A percentile compares a stretch with the other conserved stretches of the same genome.
Evolutionary conservation across 2,888 invertebrate genomes (phyloP).

Genomic region (Scaptomyza parva): DNA sequence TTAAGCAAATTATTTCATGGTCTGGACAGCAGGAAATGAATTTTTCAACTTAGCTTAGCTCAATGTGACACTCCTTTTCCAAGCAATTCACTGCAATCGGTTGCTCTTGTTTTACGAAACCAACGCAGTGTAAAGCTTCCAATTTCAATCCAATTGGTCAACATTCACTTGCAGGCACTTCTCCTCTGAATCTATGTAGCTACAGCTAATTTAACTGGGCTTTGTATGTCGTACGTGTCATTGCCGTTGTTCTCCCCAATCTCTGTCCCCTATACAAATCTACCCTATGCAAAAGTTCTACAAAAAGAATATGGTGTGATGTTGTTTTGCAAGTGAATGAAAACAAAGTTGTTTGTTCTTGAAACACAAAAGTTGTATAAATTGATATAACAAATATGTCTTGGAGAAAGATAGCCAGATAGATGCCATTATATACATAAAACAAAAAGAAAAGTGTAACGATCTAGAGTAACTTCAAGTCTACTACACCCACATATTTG

Average conservation of each 20-base stretch:
- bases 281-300: not conserved
- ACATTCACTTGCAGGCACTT: conserved; percentile 19
- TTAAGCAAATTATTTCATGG: conserved; percentile 76
- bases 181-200: too few species aligned
- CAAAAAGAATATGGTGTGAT: not conserved
- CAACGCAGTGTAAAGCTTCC: conserved; percentile 5
- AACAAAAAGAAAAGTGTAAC: too few species aligned
- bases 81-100: conserved; percentile 24
- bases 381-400: too few species aligned
- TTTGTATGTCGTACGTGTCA: conserved; percentile 46
- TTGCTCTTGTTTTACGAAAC: conserved; percentile 31
- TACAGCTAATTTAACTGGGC: conserved; percentile 24
- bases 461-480: not conserved
- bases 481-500: not conserved
- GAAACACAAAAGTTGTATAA: too few species aligned
- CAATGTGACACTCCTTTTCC: conserved; percentile 22
- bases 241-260: conserved; percentile 21
- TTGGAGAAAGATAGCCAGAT: too few species aligned
- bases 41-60: conserved; percentile 47
- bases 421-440: too few species aligned
- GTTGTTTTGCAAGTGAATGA: not conserved
- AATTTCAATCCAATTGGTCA: conserved; percentile 31
- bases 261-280: not conserved
- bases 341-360: not conserved
- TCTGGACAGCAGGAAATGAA: conserved; percentile 71